Conservation (phyloP, 2,113 vertebrate genomes). For the Meles meles region DNA sequence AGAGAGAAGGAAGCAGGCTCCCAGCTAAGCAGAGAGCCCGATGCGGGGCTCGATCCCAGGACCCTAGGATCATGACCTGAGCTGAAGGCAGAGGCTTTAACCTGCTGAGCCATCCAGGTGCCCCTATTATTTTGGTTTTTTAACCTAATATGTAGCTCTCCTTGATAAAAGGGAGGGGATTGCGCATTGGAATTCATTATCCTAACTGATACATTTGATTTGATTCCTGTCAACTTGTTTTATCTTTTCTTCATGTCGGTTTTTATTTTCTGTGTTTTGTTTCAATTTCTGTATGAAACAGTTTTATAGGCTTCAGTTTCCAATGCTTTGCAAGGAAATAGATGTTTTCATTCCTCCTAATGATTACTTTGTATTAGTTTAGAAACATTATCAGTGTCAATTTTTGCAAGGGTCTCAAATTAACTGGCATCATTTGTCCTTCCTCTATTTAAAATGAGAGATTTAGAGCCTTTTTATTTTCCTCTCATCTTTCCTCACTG, state of each 20-base stretch:
- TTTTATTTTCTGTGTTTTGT: constrained; percentile 16
- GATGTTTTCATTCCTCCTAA: background rate
- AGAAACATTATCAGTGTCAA: background rate
- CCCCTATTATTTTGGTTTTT: background rate
- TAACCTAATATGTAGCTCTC: background rate
- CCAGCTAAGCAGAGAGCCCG: no score
- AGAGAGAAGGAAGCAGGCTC: no score
- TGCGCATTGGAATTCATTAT: background rate
- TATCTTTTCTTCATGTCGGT: background rate
- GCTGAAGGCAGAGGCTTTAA: no score
- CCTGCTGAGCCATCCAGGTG: no score
- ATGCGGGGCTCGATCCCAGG: no score
- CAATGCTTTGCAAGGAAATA: background rate
- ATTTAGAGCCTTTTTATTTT: background rate
- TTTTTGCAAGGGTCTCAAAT: background rate
- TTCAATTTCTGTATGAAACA: background rate
- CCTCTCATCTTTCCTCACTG: background rate
- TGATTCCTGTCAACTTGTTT: background rate
- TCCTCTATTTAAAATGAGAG: background rate
- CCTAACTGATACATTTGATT: background rate
- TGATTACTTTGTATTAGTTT: background rate
- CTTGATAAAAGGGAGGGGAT: background rate
- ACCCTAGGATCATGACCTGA: no score
- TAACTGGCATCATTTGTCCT: background rate
- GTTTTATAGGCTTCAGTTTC: background rate